Evolutionary conservation across 2,797 vertebrate genomes (phyloP).

Genomic region (Podarcis lilfordi): DNA sequence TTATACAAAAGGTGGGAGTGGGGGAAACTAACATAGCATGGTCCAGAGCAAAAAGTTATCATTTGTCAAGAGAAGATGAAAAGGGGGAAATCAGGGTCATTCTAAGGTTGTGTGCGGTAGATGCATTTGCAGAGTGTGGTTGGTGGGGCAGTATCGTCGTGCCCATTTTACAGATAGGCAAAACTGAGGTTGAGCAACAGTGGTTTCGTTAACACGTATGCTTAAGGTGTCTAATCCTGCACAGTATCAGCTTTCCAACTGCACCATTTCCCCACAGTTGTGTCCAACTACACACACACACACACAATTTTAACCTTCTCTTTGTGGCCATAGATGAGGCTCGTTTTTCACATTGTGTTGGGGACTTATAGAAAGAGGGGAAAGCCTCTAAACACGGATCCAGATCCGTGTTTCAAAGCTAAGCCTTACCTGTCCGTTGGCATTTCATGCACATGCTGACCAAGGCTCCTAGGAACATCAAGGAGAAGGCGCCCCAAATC

Average conservation of each 20-base stretch:
- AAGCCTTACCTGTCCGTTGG: conserved; percentile 56
- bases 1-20: neutral
- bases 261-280: too few relatives aligned
- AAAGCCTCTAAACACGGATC: too few relatives aligned
- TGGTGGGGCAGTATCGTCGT: neutral
- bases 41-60: neutral
- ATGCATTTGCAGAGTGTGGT: neutral
- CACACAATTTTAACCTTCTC: too few relatives aligned
- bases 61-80: too few relatives aligned
- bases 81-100: neutral
- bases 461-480: conserved; percentile 64
- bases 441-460: conserved; percentile 72
- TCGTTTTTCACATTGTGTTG: too few relatives aligned
- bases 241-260: too few relatives aligned
- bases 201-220: too few relatives aligned
- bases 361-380: too few relatives aligned
- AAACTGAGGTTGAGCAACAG: neutral
- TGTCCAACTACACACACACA: too few relatives aligned
- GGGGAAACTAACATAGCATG: neutral
- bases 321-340: neutral
- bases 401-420: neutral
- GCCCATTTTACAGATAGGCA: neutral
- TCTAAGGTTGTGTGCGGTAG: neutral
- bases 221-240: too few relatives aligned
- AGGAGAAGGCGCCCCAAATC: conserved; percentile 45